Evolutionary conservation across 2,888 invertebrate species (phyloP), one percentile per base, ranked within the genome.

Genomic region (Thyatira batis): DNA sequence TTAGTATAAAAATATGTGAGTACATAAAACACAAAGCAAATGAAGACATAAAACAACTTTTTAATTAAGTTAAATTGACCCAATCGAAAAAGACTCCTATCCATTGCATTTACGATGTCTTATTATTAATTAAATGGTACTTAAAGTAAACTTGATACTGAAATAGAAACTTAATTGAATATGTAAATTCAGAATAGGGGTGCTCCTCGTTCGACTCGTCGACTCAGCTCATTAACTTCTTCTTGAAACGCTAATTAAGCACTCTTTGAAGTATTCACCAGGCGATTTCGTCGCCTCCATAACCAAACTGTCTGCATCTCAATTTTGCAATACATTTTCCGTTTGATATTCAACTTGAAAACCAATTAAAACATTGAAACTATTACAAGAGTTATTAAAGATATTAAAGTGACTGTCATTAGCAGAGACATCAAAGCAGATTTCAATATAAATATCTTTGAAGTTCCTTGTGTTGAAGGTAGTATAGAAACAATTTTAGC

Each of bases 191-290:
- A 52, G 65, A 71, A 71, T 66, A 64, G 65, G 60, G 69, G 63
- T 57, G 69, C 52, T 57, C 8, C 39, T 48, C 52, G 65, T 61
- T 63, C 62, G 68, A 58, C 65, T 69, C 58, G 69, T 67, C 72
- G 76, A 76, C 71, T 78, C 74, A 77, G 76, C 79, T 85, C 82
- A 85, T 86, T 84, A 87, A 81, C 76, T 80, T 80, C 82, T 79
- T 80, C 82, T 79, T 73, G 77, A 80, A 82, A 77, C 78, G 73
- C 82, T 83, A 85, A 87, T 87, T 83, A 86, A 84, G 80, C 69
- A 72, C 73, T 76, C 76, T 82, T 82, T 85, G 77, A 85, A 85
- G 82, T 79, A 83, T 87, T 85, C 84, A 84, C 69, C 63, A 71
- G 72, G 71, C 71, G 78, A 80, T 86, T 82, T 78, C 72, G 72